Percentiles rank a stretch among this genome's conserved stretches.
Evolutionary conservation across 2,888 invertebrate species (phyloP).

Genomic region (Conchocele bisecta): DNA sequence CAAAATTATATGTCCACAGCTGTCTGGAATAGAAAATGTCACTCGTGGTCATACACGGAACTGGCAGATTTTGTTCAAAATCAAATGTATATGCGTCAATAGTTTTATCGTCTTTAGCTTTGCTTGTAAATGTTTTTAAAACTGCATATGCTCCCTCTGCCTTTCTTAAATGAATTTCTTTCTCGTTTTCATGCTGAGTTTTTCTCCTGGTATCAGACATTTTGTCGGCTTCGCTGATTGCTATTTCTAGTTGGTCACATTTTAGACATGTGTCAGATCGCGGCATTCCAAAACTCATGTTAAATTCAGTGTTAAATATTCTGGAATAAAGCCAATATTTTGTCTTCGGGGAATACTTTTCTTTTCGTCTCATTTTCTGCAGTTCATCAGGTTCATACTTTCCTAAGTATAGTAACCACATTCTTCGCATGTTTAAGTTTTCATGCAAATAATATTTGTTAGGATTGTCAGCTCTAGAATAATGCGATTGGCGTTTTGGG

Average conservation of each 20-base stretch:
- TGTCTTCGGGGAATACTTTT: conserved; percentile 4
- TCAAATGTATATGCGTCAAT: conserved; percentile 31
- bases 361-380: conserved; percentile 8
- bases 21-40: conserved; percentile 32
- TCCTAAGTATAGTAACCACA: conserved; percentile 28
- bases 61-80: conserved; percentile 32
- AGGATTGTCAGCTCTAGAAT: conserved; percentile 13
- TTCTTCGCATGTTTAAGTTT: conserved; percentile 19
- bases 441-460: conserved; percentile 24
- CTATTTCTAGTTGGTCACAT: conserved; percentile 18
- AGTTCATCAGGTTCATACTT: conserved; percentile 29
- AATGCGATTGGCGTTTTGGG: too few relatives aligned
- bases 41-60: conserved; percentile 20
- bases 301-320: conserved; percentile 21
- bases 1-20: conserved; percentile 37
- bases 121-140: neutral
- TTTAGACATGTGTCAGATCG: conserved; percentile 26
- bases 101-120: neutral
- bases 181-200: conserved; percentile 11
- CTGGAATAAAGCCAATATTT: conserved; percentile 18
- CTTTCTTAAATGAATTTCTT: conserved; percentile 24
- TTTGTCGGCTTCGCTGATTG: conserved; percentile 5
- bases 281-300: conserved; percentile 28
- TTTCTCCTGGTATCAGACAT: conserved; percentile 9
- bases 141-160: conserved; percentile 28